Conservation (phyloP, 2,888 invertebrate genomes). For the Hofmannophila pseudospretella region DNA sequence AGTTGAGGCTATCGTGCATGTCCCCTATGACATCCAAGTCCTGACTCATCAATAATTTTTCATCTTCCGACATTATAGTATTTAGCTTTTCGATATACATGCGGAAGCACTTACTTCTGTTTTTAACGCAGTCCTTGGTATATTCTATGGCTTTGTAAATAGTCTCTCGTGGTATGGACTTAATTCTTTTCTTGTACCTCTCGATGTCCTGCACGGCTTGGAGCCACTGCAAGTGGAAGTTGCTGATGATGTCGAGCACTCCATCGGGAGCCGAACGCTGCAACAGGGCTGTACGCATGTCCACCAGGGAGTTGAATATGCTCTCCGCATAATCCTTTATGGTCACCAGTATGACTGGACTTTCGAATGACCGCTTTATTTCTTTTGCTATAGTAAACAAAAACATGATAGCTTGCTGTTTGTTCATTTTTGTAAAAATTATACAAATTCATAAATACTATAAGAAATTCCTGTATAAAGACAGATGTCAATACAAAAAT, state of each 20-base stretch:
- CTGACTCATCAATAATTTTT: conserved; percentile 18
- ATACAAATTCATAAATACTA: neutral
- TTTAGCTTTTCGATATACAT: conserved; percentile 17
- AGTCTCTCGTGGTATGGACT: conserved; percentile 26
- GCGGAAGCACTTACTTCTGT: conserved; percentile 19
- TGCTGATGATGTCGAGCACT: conserved; percentile 22
- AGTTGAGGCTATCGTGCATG: conserved; percentile 24
- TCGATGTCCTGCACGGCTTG: conserved; percentile 32
- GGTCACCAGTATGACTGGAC: conserved; percentile 37
- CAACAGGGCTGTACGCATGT: conserved; percentile 21
- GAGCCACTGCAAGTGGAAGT: conserved; percentile 34
- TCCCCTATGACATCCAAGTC: conserved; percentile 26
- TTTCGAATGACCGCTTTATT: conserved; percentile 32
- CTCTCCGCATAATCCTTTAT: conserved; percentile 28
- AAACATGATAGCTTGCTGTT: conserved; percentile 17
- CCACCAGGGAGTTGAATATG: conserved; percentile 20
- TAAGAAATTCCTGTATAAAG: neutral
- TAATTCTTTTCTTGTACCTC: conserved; percentile 24
- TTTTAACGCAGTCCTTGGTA: conserved; percentile 23
- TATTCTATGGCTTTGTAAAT: conserved; percentile 27
- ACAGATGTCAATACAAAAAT: neutral
- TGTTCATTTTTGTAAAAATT: conserved; percentile 23
- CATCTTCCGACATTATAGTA: conserved; percentile 15
- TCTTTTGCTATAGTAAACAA: conserved; percentile 29
- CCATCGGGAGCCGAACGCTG: conserved; percentile 11